A percentile compares a stretch with the other conserved stretches of the same genome.
Evolutionary conservation across 30 jellyfish, hydroid and myxozoan species (phyloP).

Genomic region (Catostylus mosaicus): DNA sequence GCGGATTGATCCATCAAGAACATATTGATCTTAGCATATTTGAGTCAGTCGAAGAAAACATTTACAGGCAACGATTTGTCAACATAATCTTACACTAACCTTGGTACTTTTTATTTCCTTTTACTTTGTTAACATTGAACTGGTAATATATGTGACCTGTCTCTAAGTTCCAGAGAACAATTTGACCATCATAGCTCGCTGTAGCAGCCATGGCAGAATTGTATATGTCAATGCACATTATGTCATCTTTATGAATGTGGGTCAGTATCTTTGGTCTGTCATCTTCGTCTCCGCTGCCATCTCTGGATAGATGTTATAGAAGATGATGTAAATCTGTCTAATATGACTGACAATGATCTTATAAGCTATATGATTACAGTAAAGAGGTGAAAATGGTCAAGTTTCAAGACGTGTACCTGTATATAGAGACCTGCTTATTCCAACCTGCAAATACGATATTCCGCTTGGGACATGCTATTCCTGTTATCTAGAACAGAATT

Average conservation of each 20-base stretch:
- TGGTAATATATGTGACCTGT: slow-evolving; percentile 81
- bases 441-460: slow-evolving; percentile 86
- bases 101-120: slow-evolving; percentile 60
- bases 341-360: too few species aligned
- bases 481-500: slow-evolving; percentile 62
- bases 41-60: too few species aligned
- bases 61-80: too few species aligned
- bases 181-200: slow-evolving; percentile 91
- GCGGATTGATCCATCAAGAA: too few species aligned
- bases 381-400: not conserved
- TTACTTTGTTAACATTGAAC: slow-evolving; percentile 66
- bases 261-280: slow-evolving; percentile 68
- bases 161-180: slow-evolving; percentile 83
- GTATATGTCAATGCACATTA: slow-evolving; percentile 69
- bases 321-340: too few species aligned
- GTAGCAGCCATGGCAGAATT: slow-evolving; percentile 66
- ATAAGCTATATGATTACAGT: not conserved
- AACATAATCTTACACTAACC: too few species aligned
- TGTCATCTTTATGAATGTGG: slow-evolving; percentile 87
- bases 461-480: slow-evolving; percentile 93
- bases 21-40: too few species aligned
- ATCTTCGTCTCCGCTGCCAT: slow-evolving; percentile 73
- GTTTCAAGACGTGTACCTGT: slow-evolving; percentile 24
- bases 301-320: too few species aligned
- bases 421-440: slow-evolving; percentile 67